Conservation (phyloP, 1,140 invertebrate genomes). For the Nymphalis io region DNA sequence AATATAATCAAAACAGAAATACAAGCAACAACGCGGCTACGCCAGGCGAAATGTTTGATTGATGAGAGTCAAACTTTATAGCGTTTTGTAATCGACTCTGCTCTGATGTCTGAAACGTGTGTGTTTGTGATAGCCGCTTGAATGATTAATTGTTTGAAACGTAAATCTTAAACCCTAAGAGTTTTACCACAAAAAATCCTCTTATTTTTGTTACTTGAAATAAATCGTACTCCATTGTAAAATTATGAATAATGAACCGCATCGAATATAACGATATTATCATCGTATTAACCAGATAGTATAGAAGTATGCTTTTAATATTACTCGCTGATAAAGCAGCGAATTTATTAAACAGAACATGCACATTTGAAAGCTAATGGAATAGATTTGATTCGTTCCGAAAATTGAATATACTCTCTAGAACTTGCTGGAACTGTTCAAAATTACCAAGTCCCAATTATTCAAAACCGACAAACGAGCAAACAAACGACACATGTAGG, state of each 20-base stretch:
- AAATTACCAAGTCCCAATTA: slow-evolving; percentile 35
- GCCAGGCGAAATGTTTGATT: slow-evolving; percentile 28
- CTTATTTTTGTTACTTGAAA: not conserved
- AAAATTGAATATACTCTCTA: slow-evolving; percentile 13
- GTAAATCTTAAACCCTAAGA: not conserved
- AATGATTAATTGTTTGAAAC: slow-evolving; percentile 27
- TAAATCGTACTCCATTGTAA: not conserved
- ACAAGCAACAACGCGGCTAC: slow-evolving; percentile 9
- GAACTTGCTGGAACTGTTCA: slow-evolving; percentile 12
- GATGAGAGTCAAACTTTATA: slow-evolving; percentile 34
- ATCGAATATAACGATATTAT: not conserved
- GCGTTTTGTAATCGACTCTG: slow-evolving; percentile 31
- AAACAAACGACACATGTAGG: slow-evolving; percentile 46
- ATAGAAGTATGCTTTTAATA: not conserved
- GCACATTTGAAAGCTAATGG: slow-evolving; percentile 31
- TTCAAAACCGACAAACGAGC: slow-evolving; percentile 38
- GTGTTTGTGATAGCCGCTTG: slow-evolving; percentile 26
- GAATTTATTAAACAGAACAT: slow-evolving; percentile 25
- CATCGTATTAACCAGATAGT: not conserved
- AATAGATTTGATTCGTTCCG: slow-evolving; percentile 21
- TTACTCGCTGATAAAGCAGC: slow-evolving; percentile 13
- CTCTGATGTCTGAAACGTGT: slow-evolving; percentile 23
- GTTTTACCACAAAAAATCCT: not conserved
- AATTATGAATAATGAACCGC: too few species aligned
- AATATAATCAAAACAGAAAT: slow-evolving; percentile 10